These are phyloP conservation scores for Charaxes varanes DNA, from an alignment of 1,140 invertebrate species.

Conservation along the genomic window DNA sequence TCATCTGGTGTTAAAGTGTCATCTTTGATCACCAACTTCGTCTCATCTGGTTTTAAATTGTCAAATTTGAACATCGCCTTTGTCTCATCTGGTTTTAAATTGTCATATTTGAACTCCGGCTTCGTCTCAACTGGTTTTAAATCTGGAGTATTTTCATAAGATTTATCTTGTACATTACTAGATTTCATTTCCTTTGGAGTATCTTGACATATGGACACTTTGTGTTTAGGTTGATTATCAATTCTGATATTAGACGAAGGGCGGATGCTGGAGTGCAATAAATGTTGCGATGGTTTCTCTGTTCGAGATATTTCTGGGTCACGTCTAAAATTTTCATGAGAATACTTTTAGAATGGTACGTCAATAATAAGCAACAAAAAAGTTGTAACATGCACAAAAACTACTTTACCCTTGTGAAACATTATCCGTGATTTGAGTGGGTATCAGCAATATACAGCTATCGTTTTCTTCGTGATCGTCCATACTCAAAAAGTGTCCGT, in stretches of 20 bases:
- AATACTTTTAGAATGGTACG: not conserved
- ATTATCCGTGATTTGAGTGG: slow-evolving; percentile 9
- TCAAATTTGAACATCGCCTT: slow-evolving; percentile 3
- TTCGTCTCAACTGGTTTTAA: too few species aligned
- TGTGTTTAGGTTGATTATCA: not conserved
- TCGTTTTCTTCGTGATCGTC: slow-evolving; percentile 6
- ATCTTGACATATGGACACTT: not conserved
- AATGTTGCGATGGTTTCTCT: not conserved
- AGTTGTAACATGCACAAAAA: not conserved
- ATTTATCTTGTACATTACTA: not conserved
- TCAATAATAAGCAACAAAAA: not conserved
- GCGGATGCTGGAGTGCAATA: not conserved
- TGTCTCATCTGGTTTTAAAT: not conserved
- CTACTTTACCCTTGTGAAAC: slow-evolving; percentile 17
- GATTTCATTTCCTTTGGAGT: not conserved
- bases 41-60: slow-evolving; percentile 5
- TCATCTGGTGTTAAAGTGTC: too few species aligned
- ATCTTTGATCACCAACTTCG: too few species aligned
- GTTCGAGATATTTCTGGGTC: not conserved
- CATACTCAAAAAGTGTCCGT: not conserved
- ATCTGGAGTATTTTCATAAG: not conserved
- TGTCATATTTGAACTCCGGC: too few species aligned
- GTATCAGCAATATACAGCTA: not conserved
- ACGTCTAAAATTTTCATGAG: not conserved
- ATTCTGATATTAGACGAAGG: not conserved